Base-by-base conservation (phyloP, 2,797 vertebrate genomes). In the Schizopygopsis pylzovi region DNA sequence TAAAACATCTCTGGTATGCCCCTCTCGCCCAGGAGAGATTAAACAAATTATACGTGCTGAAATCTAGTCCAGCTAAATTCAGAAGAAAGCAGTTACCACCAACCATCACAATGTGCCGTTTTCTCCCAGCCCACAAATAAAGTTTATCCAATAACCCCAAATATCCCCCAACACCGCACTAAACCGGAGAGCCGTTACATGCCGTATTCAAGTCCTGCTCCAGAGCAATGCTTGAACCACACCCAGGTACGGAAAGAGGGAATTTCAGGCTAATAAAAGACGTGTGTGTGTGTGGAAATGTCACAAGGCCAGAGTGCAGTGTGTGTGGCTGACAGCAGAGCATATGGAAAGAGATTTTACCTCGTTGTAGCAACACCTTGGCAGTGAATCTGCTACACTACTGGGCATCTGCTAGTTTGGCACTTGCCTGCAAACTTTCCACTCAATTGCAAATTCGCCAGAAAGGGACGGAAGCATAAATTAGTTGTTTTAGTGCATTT, bases 1-100 rank as follows among this genome's bases (percentile, higher is more conserved):
- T 94, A 95, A 95, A 93, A 93, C n/a, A 95, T 95, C 92, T 25
- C 87, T 91, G 94, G 93, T 93, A 94, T 94, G 92, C 91, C 90
- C 90, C 93, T 93, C 92, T 94, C 91, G 93, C 67, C 92, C 91
- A 91, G 92, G 87, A 86, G 89, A 92, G 93, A 95, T 96, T 93
- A 95, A 95, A 92, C 92, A 94, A 94, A 96, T 94, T 93, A 94
- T 87, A 84, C 89, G 91, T 92, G 92, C 92, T 92, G 91, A 95
- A 94, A 90, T 87, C 81, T 63, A 59, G 54, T 61, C 75, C 87
- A 88, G 87, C 88, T 22, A 83, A 90, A 90, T 89, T 91, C 85
- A 88, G 78, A 79, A 90, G 91, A 94, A 93, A 91, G 92, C 91
- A 90, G 92, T 93, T 91, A 91, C 89, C 88, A 54, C 87, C 80